Conservation (phyloP, 2,113 vertebrate species). For the Ia io region DNA sequence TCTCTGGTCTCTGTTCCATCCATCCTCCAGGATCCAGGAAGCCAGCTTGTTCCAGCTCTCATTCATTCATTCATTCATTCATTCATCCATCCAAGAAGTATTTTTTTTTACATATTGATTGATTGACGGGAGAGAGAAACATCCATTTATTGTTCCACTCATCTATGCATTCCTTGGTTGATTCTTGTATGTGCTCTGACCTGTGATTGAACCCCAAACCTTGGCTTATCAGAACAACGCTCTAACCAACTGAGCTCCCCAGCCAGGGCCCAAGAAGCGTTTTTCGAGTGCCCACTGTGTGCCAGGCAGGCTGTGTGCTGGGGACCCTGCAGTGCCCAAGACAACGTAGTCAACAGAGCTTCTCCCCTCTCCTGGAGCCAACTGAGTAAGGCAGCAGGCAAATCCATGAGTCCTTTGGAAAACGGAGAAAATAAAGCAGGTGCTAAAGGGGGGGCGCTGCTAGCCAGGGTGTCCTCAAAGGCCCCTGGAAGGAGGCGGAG, state of each 20-base stretch:
- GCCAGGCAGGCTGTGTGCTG: background rate
- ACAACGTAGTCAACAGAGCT: rapidly evolving
- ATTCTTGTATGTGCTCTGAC: background rate
- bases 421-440: background rate
- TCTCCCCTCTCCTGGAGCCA: no score
- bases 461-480: background rate
- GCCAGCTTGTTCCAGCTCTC: background rate
- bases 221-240: no score
- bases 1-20: background rate
- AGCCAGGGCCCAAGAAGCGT: background rate
- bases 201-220: no score
- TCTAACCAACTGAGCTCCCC: background rate
- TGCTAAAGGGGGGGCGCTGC: rapidly evolving
- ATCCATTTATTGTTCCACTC: no score
- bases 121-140: no score
- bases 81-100: background rate
- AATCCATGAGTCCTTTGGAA: no score
- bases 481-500: background rate
- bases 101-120: no score
- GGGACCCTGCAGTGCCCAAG: rapidly evolving
- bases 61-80: background rate
- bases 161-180: background rate
- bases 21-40: background rate
- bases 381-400: no score
- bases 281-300: background rate